These are phyloP conservation scores for Daubentonia madagascariensis DNA, from an alignment of 2,113 vertebrate species.

Conservation along the genomic window DNA sequence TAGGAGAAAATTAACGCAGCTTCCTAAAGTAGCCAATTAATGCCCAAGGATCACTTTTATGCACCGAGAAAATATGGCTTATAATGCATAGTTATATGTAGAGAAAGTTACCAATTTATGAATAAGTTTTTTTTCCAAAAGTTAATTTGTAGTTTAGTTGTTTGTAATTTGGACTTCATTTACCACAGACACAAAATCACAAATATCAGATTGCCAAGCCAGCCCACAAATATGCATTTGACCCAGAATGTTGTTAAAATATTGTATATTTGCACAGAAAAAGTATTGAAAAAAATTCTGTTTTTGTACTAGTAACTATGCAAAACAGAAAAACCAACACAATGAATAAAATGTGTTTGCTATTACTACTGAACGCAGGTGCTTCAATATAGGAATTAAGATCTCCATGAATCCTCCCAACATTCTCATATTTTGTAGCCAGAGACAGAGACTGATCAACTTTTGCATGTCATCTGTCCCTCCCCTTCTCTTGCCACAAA, in stretches of 20 bases:
- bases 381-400: neutral
- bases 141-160: neutral
- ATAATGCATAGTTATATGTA: neutral
- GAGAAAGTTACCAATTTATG: neutral
- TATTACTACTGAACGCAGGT: neutral
- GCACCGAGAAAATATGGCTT: neutral
- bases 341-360: neutral
- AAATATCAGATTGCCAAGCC: neutral
- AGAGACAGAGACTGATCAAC: neutral
- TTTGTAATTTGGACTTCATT: neutral
- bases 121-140: neutral
- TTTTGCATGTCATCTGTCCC: neutral
- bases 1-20: slow-evolving; percentile 8
- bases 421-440: neutral
- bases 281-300: neutral
- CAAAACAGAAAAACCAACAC: neutral
- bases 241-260: neutral
- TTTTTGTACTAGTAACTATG: neutral
- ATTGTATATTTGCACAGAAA: neutral
- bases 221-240: neutral
- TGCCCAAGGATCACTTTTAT: neutral
- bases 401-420: neutral
- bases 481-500: neutral
- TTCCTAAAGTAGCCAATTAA: neutral
- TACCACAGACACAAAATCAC: neutral